Percentiles rank a stretch among this genome's conserved stretches.
These are phyloP conservation scores for Triplophysa tibetana DNA, from an alignment of 2,113 vertebrate species.

Conservation along the genomic window DNA sequence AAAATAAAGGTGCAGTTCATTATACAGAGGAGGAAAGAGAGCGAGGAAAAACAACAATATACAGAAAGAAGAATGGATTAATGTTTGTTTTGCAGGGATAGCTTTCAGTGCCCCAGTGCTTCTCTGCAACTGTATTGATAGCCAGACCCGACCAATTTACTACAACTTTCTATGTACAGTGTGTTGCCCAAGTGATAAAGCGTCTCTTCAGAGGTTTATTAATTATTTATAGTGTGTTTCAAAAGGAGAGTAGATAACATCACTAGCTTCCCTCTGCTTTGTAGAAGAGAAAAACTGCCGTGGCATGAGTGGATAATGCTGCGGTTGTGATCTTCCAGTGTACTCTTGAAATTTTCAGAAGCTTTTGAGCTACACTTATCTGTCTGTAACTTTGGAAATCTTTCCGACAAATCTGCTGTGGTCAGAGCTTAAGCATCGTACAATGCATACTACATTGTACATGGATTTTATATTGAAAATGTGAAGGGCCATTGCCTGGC, in stretches of 20 bases:
- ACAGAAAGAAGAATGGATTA: constrained; percentile 19
- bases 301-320: too few species aligned
- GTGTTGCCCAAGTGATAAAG: not conserved
- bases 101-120: not conserved
- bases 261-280: too few species aligned
- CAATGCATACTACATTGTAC: too few species aligned
- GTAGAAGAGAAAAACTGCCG: too few species aligned
- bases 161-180: not conserved
- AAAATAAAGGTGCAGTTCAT: not conserved
- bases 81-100: not conserved
- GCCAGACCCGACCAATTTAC: constrained; percentile 11
- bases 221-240: constrained; percentile 25
- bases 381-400: too few species aligned
- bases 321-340: too few species aligned
- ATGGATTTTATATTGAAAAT: too few species aligned
- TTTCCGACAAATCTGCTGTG: too few species aligned
- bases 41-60: not conserved
- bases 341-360: too few species aligned
- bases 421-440: too few species aligned
- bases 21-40: not conserved
- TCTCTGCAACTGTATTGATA: constrained; percentile 13
- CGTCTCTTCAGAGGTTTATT: not conserved
- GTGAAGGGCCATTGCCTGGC: too few species aligned
- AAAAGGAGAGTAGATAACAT: not conserved
- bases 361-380: too few species aligned